phyloP scores from a whole-genome alignment of 2,797 vertebrate genomes.

The Vultur gryphus region DNA sequence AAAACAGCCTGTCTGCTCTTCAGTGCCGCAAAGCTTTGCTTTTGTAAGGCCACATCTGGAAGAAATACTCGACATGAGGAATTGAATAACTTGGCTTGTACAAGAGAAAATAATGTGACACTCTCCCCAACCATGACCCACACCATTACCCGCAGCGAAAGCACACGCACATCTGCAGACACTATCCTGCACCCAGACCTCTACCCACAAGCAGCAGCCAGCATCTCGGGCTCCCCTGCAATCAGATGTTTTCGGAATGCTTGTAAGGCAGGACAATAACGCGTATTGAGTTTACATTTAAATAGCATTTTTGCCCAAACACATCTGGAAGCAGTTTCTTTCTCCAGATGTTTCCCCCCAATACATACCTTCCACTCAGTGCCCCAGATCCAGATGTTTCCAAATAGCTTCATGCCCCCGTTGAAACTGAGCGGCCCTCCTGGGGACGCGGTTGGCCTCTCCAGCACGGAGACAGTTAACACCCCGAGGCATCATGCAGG shows the following conservation, averaged over 20 bases:
- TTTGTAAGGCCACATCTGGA: background rate
- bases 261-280: background rate
- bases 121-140: fast-evolving
- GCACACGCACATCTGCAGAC: background rate
- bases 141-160: fast-evolving
- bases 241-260: fast-evolving
- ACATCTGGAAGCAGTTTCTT: constrained; percentile 14
- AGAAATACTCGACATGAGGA: background rate
- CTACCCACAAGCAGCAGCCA: background rate
- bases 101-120: background rate
- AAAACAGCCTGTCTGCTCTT: background rate
- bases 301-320: background rate
- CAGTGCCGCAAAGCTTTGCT: background rate
- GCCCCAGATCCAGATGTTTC: background rate
- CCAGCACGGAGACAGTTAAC: background rate
- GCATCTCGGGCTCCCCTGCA: background rate
- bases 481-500: background rate
- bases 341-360: background rate
- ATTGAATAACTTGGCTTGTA: background rate
- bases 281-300: background rate
- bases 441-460: background rate
- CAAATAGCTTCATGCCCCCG: background rate
- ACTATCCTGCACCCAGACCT: background rate
- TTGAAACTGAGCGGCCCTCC: background rate
- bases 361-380: background rate